Evolutionary conservation across 2,113 vertebrate genomes (phyloP), one percentile per base, ranked within the genome.

Genomic region (Psophia crepitans): DNA sequence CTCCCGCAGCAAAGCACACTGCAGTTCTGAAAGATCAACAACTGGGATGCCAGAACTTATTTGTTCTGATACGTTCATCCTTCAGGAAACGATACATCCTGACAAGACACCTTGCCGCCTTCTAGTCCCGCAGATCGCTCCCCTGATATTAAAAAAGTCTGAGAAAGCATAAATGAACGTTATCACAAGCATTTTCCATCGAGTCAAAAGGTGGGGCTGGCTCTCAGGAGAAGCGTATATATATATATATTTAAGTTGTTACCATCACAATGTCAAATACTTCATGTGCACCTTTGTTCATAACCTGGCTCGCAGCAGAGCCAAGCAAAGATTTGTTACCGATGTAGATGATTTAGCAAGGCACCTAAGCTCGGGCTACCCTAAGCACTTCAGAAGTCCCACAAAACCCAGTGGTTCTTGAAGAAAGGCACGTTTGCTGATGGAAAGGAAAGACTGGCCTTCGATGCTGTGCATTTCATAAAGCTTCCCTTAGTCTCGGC

Each of bases 141-240:
- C 19, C 48, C 49, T 19, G 56, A 5, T 43, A 48, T 1, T 43
- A 68, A 57, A 58, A 35, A 41, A 66, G 30, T 22, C 61, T n/a
- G 35, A 82, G 74, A 75, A 95, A 70, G n/a, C 16, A 0, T 30
- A 60, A 43, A 33, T 30, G 17, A 81, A 14, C 5, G 1, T 46
- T 43, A 46, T 30, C 56, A 51, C 53, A 27, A 57, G n/a, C 35
- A 15, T 56, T 76, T 84, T 78, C 65, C 39, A 37, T 44, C 66
- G 49, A 71, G 74, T 73, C 43, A 48, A 53, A 81, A 90, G 68
- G 68, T 53, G 28, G 28, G 84, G 65, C 74, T 57, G 74, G 21
- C 39, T 92, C 57, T 63, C 1, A 0, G 49, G 49, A 80, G 46
- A 69, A 74, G 23, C 8, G 0, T 35, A 1, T 26, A 0, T 23